phyloP scores from a whole-genome alignment of 2,113 vertebrate genomes.

The Cyphomyrus discorhynchus region DNA sequence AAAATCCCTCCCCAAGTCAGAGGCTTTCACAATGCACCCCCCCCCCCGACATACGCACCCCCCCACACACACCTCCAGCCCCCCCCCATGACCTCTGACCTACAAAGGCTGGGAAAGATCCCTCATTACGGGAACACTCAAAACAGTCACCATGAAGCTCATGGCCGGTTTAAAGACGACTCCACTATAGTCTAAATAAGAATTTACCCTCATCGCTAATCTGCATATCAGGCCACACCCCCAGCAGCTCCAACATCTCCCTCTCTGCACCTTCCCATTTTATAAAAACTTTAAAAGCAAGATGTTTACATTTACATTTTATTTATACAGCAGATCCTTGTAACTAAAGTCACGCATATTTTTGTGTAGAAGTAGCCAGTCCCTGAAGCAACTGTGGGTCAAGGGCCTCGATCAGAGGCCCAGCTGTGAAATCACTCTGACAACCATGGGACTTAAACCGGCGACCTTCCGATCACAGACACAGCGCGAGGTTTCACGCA shows the following conservation, averaged over 20 bases:
- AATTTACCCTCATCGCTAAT: not conserved
- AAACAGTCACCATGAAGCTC: not conserved
- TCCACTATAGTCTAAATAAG: not conserved
- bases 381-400: not conserved
- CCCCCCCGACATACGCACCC: not conserved
- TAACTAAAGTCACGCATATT: not conserved
- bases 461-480: not conserved
- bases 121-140: not conserved
- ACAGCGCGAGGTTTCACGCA: not conserved
- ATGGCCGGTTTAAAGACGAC: not conserved
- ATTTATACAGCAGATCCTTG: not conserved
- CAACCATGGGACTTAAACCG: not conserved
- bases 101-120: slow-evolving; percentile 29
- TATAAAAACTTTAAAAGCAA: not conserved
- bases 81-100: slow-evolving; percentile 28
- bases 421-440: not conserved
- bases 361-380: not conserved
- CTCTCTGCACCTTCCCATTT: not conserved
- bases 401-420: not conserved
- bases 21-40: slow-evolving; percentile 10
- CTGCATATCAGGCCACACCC: not conserved
- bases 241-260: not conserved
- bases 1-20: slow-evolving; percentile 34
- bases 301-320: not conserved
- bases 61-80: slow-evolving; percentile 18